These are phyloP conservation scores for Leucophenga montana DNA, from an alignment of 2,888 invertebrate genomes.

Conservation along the genomic window DNA sequence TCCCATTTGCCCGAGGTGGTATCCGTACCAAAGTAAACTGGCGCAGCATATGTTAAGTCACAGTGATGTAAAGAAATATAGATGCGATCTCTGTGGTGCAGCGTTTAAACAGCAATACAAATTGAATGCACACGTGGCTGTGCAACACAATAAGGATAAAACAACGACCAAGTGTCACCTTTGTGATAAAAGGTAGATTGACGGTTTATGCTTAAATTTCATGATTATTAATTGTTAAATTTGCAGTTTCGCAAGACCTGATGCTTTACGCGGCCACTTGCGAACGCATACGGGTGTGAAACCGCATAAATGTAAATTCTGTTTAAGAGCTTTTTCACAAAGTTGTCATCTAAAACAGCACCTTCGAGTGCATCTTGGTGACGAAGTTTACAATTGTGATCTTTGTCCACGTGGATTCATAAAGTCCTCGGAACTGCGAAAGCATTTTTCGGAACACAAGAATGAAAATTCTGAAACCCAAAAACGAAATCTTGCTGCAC, in stretches of 20 bases:
- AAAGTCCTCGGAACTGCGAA: conserved; percentile 42
- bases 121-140: conserved; percentile 76
- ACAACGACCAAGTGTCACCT: conserved; percentile 51
- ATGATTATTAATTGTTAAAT: background rate
- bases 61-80: conserved; percentile 76
- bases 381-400: conserved; percentile 75
- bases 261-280: conserved; percentile 76
- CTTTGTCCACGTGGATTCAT: conserved; percentile 53
- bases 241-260: conserved; percentile 74
- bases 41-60: conserved; percentile 74
- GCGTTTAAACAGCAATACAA: conserved; percentile 75
- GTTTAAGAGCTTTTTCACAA: conserved; percentile 76
- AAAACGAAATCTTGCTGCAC: conserved; percentile 38
- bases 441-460: conserved; percentile 44
- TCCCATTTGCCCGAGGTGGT: conserved; percentile 76
- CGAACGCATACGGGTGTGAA: conserved; percentile 75
- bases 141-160: conserved; percentile 77
- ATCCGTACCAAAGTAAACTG: conserved; percentile 76
- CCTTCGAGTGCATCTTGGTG: conserved; percentile 75
- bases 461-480: conserved; percentile 41
- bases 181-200: conserved; percentile 51
- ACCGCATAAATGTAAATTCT: conserved; percentile 72
- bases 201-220: background rate
- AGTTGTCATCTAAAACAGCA: conserved; percentile 77
- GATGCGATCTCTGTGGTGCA: conserved; percentile 78